phyloP scores from a whole-genome alignment of 2,113 vertebrate species.

The Perca schrenkii region DNA sequence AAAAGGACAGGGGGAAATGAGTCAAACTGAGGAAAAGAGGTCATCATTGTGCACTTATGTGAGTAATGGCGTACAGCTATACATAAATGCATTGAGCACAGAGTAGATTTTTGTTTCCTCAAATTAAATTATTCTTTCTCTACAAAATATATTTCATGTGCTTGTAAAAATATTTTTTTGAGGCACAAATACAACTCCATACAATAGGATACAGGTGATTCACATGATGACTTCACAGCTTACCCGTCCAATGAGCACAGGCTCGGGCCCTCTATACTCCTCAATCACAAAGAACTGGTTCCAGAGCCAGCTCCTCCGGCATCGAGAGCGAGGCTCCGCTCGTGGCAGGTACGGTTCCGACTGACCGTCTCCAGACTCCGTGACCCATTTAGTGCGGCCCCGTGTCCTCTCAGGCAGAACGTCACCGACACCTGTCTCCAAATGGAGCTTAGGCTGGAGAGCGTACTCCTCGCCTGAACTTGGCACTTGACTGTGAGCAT shows the following conservation, averaged over 20 bases:
- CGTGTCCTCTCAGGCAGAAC: slow-evolving; percentile 28
- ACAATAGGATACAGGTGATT: slow-evolving; percentile 7
- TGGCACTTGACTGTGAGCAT: slow-evolving; percentile 19
- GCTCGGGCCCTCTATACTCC: slow-evolving; percentile 92
- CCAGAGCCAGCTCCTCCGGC: slow-evolving; percentile 93
- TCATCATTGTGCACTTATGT: neutral
- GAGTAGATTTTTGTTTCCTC: neutral
- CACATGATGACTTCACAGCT: slow-evolving; percentile 54
- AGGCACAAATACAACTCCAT: neutral
- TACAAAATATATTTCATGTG: neutral
- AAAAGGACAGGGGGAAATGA: neutral
- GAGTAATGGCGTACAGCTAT: neutral
- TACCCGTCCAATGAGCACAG: slow-evolving; percentile 93
- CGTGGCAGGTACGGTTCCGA: neutral
- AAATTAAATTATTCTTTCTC: slow-evolving; percentile 13
- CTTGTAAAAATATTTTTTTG: neutral
- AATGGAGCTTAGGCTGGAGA: slow-evolving; percentile 31
- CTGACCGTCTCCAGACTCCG: slow-evolving; percentile 37
- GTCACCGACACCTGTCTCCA: slow-evolving; percentile 33
- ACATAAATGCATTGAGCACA: neutral
- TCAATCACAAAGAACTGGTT: slow-evolving; percentile 97
- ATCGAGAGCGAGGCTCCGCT: slow-evolving; percentile 73
- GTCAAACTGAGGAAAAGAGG: too few species aligned
- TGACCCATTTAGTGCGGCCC: slow-evolving; percentile 38
- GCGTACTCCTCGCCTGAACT: slow-evolving; percentile 39